Evolutionary conservation across 2,113 vertebrate genomes (phyloP), one percentile per base, ranked within the genome.

Genomic region (Hymenochirus boettgeri): DNA sequence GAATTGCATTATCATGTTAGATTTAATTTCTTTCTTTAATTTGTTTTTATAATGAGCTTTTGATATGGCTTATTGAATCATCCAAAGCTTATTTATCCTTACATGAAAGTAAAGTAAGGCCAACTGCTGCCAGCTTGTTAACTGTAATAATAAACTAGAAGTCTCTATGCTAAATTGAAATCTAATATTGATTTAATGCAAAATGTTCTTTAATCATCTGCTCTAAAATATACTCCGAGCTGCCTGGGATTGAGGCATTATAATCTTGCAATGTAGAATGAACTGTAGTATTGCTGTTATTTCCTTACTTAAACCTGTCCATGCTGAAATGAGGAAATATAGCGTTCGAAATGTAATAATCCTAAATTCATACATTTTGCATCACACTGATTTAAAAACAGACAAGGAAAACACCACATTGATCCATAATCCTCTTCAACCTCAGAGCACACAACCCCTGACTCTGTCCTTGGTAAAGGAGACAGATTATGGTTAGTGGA

Each of bases 221-320:
- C 39, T 15, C n/a, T 42, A 42, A 42, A 42, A 42, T 42, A 15
- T 6, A 42, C 11, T 15, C 17, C n/a, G 11, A 42, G 12, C 39
- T n/a, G 39, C 17, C 6, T 17, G 7, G 17, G 39, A 42, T 42
- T 13, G 6, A 42, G 39, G 39, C 39, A 42, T 5, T 42, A n/a
- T 42, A 42, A 42, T 42, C 15, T 42, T n/a, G 39, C 39, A 42
- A 42, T 42, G 39, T n/a, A 42, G 17, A 42, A 42, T 42, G 39
- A 2, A 42, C n/a, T 42, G 39, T 42, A 17, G 5, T n/a, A 17
- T 42, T 42, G 15, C n/a, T 6, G n/a, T 42, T 42, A 13, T 42
- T 42, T 6, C 5, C 13, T 42, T 42, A 6, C 17, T 42, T n/a
- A 42, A 42, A 42, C 39, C 17, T 17, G 7, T 42, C 13, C n/a